Evolutionary conservation across 2,888 invertebrate species (phyloP), one percentile per base, ranked within the genome.

Genomic region (Gastrophysa polygoni): DNA sequence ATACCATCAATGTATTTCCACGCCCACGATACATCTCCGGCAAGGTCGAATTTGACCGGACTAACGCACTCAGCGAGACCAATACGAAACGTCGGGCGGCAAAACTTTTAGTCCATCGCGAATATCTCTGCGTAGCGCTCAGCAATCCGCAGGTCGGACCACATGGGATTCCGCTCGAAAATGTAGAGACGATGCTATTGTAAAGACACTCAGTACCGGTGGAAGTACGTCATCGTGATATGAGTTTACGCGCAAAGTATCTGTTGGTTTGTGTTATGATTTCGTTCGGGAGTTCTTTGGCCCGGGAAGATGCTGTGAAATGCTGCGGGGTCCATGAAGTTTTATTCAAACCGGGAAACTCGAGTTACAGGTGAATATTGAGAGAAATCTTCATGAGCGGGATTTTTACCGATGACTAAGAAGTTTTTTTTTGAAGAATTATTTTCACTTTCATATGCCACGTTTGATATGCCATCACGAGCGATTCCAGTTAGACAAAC

Each of bases 281-380:
- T 44, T 43, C 28, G 1, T 1, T n/a, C 2, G 28, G 11, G 10
- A 8, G 1, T 8, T n/a, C 43, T 21, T 2, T 14, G 5, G 54
- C 43, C 10, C 4, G 4, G 14, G 21, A 43, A 8, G 14, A 21
- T 0, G 20, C 16, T 4, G 46, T 46, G 50, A 63, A 63, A 59
- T 63, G 63, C 17, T 63, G 63, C 47, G 56, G 44, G 7, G 20
- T 46, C 20, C 54, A 56, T 1, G 28, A 63, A 50, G 46, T 63
- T 32, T 20, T 63, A 8, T 10, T 44, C 18, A 43, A 57, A 21
- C 24, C 28, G 2, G 14, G 32, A 4, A 32, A 63, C 28, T 32
- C 59, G 7, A 20, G n/a, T n/a, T 60, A 16, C 43, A 29, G 38
- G 38, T 38, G 24, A 24, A 24, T 24, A 24, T 7, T 24, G 24